A percentile compares a stretch with the other conserved stretches of the same genome.
Evolutionary conservation across 2,888 invertebrate species (phyloP).

Genomic region (Eupithecia insigniata): DNA sequence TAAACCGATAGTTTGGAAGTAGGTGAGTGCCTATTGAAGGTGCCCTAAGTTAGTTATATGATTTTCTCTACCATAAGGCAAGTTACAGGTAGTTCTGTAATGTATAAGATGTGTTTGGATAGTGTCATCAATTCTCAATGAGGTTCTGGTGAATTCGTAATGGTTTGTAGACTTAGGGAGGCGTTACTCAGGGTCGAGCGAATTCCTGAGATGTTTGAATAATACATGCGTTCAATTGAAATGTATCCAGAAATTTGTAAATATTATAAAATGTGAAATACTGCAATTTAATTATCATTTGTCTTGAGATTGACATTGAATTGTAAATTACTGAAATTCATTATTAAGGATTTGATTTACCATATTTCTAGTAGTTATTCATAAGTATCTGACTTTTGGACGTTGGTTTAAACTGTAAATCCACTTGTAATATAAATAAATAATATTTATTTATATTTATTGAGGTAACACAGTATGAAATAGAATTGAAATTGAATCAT

Average conservation of each 20-base stretch:
- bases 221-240: neutral
- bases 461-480: too few species aligned
- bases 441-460: too few species aligned
- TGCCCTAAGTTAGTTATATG: neutral
- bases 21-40: neutral
- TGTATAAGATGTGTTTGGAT: slow-evolving; percentile 20
- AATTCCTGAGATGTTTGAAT: neutral
- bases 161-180: slow-evolving; percentile 7
- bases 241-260: neutral
- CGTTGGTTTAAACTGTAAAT: too few species aligned
- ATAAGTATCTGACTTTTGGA: too few species aligned
- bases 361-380: too few species aligned
- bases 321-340: too few species aligned
- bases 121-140: slow-evolving; percentile 26
- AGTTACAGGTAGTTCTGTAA: neutral
- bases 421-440: too few species aligned
- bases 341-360: too few species aligned
- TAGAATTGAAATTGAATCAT: too few species aligned
- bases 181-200: neutral
- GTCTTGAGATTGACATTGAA: too few species aligned
- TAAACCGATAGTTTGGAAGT: neutral
- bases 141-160: slow-evolving; percentile 4
- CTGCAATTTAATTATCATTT: too few species aligned
- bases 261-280: neutral
- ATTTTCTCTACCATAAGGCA: neutral